Conservation (phyloP, 2,797 vertebrate genomes). For the Urosaurus nigricauda region DNA sequence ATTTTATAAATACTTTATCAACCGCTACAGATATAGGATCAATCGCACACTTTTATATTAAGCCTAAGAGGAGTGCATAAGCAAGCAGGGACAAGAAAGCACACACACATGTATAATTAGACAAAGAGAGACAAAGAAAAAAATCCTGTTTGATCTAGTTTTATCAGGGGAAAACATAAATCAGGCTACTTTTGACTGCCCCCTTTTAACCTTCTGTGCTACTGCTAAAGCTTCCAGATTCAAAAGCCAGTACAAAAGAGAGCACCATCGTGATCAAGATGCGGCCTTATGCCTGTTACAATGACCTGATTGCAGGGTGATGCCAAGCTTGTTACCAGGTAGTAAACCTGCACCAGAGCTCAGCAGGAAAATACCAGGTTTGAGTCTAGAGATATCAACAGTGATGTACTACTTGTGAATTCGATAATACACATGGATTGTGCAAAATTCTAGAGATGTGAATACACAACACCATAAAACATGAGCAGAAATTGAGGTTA, state of each 20-base stretch:
- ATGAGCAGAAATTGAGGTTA: background rate
- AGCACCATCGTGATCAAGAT: background rate
- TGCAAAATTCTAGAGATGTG: background rate
- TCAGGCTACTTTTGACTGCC: no score
- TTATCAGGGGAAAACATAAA: background rate
- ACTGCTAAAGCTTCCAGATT: background rate
- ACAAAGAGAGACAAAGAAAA: background rate
- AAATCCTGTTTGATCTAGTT: background rate
- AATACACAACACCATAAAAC: background rate
- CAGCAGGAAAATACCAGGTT: background rate
- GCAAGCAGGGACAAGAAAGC: background rate
- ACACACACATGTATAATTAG: background rate
- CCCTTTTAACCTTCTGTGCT: background rate
- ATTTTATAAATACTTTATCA: background rate
- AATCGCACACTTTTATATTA: background rate
- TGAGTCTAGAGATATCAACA: background rate
- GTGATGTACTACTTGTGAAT: background rate
- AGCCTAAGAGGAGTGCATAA: no score
- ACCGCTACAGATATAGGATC: background rate
- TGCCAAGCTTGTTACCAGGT: background rate
- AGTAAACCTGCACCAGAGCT: background rate
- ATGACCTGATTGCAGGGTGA: background rate
- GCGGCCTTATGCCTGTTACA: background rate
- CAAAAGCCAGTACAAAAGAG: background rate
- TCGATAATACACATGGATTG: background rate